Conservation (phyloP, 2,888 invertebrate species). For the Pachliopta kotzebuea region DNA sequence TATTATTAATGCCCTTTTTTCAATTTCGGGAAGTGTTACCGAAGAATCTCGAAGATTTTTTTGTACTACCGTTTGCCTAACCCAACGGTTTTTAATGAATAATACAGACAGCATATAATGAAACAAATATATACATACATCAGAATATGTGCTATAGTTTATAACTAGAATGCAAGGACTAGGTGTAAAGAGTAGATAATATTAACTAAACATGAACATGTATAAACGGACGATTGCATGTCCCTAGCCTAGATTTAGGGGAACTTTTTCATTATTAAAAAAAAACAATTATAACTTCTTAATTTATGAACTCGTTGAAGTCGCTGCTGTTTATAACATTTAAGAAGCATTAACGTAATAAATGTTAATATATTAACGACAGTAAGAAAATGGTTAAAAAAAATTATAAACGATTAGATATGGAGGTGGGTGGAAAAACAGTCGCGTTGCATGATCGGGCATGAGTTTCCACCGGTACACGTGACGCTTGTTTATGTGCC, state of each 20-base stretch:
- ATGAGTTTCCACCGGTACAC: slow-evolving; percentile 47
- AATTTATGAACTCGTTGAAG: background rate
- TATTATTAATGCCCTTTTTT: slow-evolving; percentile 67
- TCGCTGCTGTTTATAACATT: too few relatives aligned
- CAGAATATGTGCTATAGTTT: background rate
- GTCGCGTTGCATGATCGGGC: slow-evolving; percentile 36
- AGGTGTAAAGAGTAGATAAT: too few relatives aligned
- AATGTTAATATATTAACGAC: slow-evolving; percentile 7
- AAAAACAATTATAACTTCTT: too few relatives aligned
- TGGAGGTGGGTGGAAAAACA: slow-evolving; percentile 29
- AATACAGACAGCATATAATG: background rate
- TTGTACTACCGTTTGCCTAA: slow-evolving; percentile 24
- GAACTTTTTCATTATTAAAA: too few relatives aligned
- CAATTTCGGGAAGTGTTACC: slow-evolving; percentile 52
- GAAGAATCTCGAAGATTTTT: slow-evolving; percentile 47
- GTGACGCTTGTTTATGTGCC: slow-evolving; percentile 71
- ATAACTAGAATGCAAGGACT: too few relatives aligned
- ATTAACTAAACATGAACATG: too few relatives aligned
- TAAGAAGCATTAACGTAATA: slow-evolving; percentile 1
- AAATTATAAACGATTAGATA: slow-evolving; percentile 27
- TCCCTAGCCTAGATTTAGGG: too few relatives aligned
- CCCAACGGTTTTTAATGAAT: slow-evolving; percentile 12
- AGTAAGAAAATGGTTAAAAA: slow-evolving; percentile 5
- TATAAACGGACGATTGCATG: too few relatives aligned
- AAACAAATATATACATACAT: background rate